phyloP scores from a whole-genome alignment of 2,113 vertebrate species.

The Entomyzon cyanotis region DNA sequence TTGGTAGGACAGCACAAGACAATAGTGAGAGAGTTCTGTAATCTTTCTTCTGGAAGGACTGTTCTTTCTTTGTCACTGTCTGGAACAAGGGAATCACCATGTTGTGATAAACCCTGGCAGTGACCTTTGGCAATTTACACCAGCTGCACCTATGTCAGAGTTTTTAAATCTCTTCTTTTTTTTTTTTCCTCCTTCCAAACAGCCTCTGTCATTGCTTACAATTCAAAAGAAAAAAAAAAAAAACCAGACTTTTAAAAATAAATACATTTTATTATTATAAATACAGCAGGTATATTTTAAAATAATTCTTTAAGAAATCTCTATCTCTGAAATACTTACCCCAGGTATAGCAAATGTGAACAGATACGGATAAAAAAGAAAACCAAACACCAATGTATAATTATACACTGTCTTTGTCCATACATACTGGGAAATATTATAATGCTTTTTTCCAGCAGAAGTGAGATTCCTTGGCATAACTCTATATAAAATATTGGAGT shows the following conservation, averaged over 20 bases:
- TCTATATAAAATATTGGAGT: neutral
- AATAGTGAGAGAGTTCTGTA: neutral
- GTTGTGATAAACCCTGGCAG: neutral
- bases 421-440: neutral
- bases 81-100: neutral
- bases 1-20: neutral
- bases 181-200: neutral
- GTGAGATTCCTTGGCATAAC: neutral
- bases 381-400: rapidly evolving
- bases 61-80: neutral
- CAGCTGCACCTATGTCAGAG: neutral
- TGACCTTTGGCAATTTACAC: neutral
- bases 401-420: neutral
- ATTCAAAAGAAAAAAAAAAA: neutral
- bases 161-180: neutral
- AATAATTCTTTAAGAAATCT: neutral
- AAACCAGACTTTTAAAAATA: neutral
- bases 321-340: neutral
- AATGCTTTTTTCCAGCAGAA: neutral
- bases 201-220: neutral
- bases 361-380: neutral
- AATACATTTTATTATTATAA: neutral
- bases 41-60: neutral
- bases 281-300: neutral
- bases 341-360: neutral